Evolutionary conservation across 2,797 vertebrate genomes (phyloP).

Genomic region (Eupleurogrammus muticus): DNA sequence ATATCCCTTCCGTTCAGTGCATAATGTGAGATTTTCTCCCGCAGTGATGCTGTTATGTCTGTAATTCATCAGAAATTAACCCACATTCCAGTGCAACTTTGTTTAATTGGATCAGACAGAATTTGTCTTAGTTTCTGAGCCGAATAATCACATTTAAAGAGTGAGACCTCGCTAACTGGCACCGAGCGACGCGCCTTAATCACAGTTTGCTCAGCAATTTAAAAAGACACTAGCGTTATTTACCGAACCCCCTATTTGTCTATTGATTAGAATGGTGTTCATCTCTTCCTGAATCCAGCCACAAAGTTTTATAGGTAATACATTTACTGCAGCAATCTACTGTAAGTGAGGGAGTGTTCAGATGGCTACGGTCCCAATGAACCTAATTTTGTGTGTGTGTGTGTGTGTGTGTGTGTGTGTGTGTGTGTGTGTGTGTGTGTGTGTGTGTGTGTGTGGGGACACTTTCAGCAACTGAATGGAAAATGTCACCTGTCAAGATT

Average conservation of each 20-base stretch:
- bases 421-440: conserved; percentile 10
- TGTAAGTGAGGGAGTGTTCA: conserved; percentile 32
- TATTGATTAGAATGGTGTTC: conserved; percentile 63
- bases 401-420: conserved; percentile 5
- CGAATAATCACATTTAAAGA: conserved; percentile 58
- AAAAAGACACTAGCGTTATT: conserved; percentile 48
- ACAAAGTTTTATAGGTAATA: conserved; percentile 44
- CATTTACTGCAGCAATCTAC: conserved; percentile 51
- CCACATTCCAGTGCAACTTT: conserved; percentile 32
- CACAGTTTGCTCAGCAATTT: conserved; percentile 34
- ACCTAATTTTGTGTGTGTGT: conserved; percentile 14
- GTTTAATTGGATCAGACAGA: conserved; percentile 50
- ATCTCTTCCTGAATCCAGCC: conserved; percentile 38
- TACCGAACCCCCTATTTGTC: conserved; percentile 56
- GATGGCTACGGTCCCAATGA: conserved; percentile 23
- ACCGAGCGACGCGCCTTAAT: conserved; percentile 37
- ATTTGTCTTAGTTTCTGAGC: conserved; percentile 46
- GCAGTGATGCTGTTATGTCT: conserved; percentile 35
- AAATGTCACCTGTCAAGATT: conserved; percentile 47
- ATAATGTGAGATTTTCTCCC: conserved; percentile 28
- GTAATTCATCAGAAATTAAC: conserved; percentile 30
- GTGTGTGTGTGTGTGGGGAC: conserved; percentile 4
- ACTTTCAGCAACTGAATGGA: conserved; percentile 24
- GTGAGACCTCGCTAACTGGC: conserved; percentile 34
- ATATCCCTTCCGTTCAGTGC: conserved; percentile 33